Evolutionary conservation across 2,113 vertebrate genomes (phyloP).

Genomic region (Solenodon paradoxus): DNA sequence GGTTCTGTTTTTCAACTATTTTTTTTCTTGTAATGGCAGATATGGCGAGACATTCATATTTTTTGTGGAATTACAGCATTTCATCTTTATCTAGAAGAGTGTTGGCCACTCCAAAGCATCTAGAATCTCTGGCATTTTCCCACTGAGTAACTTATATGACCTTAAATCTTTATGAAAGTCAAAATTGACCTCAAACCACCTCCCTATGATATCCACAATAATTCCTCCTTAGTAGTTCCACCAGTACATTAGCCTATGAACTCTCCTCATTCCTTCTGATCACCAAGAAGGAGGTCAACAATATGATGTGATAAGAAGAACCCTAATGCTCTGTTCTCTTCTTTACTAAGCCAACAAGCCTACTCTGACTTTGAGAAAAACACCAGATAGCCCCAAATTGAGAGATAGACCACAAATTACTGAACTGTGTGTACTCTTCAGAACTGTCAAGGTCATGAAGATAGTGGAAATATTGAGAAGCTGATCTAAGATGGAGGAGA

Average conservation of each 20-base stretch:
- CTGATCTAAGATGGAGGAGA: neutral
- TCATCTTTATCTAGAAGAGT: neutral
- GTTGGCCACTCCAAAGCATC: neutral
- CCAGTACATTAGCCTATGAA: neutral
- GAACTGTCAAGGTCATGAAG: neutral
- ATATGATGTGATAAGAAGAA: neutral
- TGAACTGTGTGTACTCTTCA: neutral
- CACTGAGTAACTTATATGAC: neutral
- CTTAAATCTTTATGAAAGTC: neutral
- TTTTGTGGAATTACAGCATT: neutral
- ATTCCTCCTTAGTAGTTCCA: too few species aligned
- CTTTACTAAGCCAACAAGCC: neutral
- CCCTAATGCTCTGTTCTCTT: neutral
- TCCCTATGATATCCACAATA: neutral
- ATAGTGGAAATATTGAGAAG: neutral
- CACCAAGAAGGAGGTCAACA: accelerated
- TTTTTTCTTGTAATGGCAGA: neutral
- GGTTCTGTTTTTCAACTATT: neutral
- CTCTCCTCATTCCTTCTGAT: neutral
- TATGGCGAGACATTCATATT: neutral
- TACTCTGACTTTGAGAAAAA: neutral
- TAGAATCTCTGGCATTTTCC: neutral
- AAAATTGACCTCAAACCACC: neutral
- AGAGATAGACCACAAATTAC: neutral
- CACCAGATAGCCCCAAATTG: neutral